Evolutionary conservation across 2,113 vertebrate genomes (phyloP).

Genomic region (Xerus inauris): DNA sequence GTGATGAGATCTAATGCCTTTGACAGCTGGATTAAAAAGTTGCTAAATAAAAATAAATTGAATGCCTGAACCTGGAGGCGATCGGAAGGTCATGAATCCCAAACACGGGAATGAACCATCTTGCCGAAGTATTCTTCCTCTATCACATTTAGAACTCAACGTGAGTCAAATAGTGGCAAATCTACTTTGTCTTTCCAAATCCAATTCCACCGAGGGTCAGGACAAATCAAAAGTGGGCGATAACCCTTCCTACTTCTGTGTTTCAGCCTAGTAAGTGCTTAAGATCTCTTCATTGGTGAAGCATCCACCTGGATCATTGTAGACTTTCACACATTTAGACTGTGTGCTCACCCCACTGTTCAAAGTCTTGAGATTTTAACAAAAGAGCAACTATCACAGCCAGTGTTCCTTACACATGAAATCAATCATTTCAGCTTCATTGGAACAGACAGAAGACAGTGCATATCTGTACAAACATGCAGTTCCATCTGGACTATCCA

Average conservation of each 20-base stretch:
- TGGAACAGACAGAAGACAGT: neutral
- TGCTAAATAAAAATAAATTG: constrained; percentile 75
- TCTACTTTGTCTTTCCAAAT: neutral
- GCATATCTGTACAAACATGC: neutral
- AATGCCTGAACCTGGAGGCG: constrained; percentile 57
- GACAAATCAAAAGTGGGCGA: neutral
- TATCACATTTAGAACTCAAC: neutral
- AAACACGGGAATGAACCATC: constrained; percentile 18
- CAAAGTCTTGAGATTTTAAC: neutral
- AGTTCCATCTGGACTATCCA: neutral
- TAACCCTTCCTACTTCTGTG: neutral
- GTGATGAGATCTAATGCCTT: constrained; percentile 77
- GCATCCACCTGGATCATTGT: neutral
- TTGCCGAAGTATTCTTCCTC: neutral
- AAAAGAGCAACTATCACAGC: neutral
- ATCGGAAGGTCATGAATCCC: constrained; percentile 42
- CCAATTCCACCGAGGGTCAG: neutral
- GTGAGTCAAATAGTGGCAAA: neutral
- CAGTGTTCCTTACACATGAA: neutral
- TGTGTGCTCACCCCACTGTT: neutral
- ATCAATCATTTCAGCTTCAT: constrained; percentile 18
- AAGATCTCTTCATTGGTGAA: neutral
- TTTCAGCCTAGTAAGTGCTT: neutral
- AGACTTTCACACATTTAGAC: neutral
- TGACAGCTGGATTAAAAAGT: constrained; percentile 74